Base-by-base conservation (phyloP, 2,113 vertebrate genomes). In the Condylura cristata region DNA sequence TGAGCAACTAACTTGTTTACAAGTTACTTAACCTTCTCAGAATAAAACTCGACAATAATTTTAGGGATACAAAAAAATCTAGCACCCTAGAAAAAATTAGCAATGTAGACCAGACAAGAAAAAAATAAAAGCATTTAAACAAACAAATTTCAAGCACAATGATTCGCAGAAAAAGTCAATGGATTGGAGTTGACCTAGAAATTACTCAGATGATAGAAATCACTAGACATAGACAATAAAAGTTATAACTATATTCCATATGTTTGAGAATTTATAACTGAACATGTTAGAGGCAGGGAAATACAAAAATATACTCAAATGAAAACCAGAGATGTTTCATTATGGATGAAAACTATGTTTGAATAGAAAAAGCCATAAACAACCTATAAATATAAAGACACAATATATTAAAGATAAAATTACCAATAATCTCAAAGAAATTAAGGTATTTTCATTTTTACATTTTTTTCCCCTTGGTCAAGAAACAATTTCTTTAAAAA, bases 401-500 rank as follows among this genome's bases (percentile, higher is more conserved):
- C 37, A 86, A 78, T 32, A 24, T 39, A 78, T 63, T 74, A 66
- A 68, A 78, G 82, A 18, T 39, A 61, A 84, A 86, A 66, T 0
- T 4, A 34, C 6, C 1, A 78, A 51, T 70, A 78, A 82, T 39
- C 9, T 79, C 12, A 75, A 95, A 56, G n/a, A 84, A 58, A 85
- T 30, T 75, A 58, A 78, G 3, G 12, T 12, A 75, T 14, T 81
- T 61, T 58, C n/a, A 71, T n/a, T 78, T 92, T 94, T 72, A 66
- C 48, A 83, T 1, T 30, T 41, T 74, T 84, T 86, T 66, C 71
- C 3, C 32, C 48, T 41, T 76, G 30, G 34, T 44, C 34, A 81
- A 66, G n/a, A 66, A 86, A 70, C 44, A 89, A 74, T 78, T 90
- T 92, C 41, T 82, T 82, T 95, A 14, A 60, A 79, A 84, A 86